Conservation (phyloP, 2,113 vertebrate genomes). For the Pogona vitticeps region DNA sequence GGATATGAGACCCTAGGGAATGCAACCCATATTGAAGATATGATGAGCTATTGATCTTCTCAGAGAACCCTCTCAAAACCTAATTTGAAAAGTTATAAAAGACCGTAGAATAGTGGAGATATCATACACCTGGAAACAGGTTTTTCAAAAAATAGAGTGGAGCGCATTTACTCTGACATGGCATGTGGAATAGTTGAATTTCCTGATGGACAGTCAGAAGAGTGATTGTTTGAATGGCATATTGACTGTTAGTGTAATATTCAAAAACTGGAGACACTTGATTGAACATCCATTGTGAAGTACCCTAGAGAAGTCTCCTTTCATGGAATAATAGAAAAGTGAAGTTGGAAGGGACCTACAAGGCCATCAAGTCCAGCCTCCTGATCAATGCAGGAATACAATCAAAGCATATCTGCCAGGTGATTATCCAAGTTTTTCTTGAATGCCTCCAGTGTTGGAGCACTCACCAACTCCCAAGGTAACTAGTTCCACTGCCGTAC, state of each 20-base stretch:
- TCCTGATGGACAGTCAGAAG: not conserved
- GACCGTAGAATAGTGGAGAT: not conserved
- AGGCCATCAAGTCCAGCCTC: too few relatives aligned
- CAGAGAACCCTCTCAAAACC: not conserved
- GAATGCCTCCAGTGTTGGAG: too few relatives aligned
- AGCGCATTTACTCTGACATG: not conserved
- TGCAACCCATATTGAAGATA: conserved; percentile 5
- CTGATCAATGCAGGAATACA: too few relatives aligned
- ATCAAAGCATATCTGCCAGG: too few relatives aligned
- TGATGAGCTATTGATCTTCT: conserved; percentile 37
- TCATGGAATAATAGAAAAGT: too few relatives aligned
- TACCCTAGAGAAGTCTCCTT: not conserved
- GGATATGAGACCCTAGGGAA: not conserved
- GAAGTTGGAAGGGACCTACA: too few relatives aligned
- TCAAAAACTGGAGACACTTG: not conserved
- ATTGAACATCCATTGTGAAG: not conserved
- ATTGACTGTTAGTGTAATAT: conserved; percentile 9
- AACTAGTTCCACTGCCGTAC: too few relatives aligned
- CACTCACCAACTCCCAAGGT: too few relatives aligned
- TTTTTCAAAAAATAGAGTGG: not conserved
- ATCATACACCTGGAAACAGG: conserved; percentile 1
- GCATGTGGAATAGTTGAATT: not conserved
- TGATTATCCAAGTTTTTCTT: too few relatives aligned
- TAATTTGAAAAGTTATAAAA: conserved; percentile 15
- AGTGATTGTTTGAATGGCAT: not conserved